Percentiles rank a stretch among this genome's conserved stretches.
These are phyloP conservation scores for Neuroscelio doddi DNA, from an alignment of 2,888 invertebrate species.

Conservation along the genomic window DNA sequence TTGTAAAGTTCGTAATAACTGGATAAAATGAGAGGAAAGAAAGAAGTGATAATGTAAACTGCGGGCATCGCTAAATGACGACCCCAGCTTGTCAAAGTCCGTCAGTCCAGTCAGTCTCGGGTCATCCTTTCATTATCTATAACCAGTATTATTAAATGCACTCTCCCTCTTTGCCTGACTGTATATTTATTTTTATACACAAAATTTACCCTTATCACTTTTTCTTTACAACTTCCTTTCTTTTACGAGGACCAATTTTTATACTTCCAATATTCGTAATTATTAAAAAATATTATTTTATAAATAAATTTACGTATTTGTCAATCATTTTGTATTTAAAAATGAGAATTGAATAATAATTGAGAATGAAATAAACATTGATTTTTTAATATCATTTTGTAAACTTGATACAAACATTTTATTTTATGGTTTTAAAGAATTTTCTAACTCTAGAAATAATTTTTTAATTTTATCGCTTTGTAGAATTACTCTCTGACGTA, in stretches of 20 bases:
- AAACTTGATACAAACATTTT: too few species aligned
- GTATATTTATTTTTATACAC: slow-evolving; percentile 1
- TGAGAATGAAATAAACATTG: too few species aligned
- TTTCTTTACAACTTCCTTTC: background rate
- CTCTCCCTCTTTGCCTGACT: slow-evolving; percentile 12
- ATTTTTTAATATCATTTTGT: too few species aligned
- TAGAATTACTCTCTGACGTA: too few species aligned
- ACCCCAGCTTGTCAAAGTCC: slow-evolving; percentile 68
- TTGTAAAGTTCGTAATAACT: slow-evolving; percentile 27
- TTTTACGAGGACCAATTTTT: background rate
- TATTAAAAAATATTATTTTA: too few species aligned
- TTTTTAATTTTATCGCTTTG: too few species aligned
- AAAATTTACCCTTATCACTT: slow-evolving; percentile 1
- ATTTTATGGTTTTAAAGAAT: too few species aligned
- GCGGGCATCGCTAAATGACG: slow-evolving; percentile 59
- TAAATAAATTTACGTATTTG: too few species aligned
- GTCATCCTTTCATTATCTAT: slow-evolving; percentile 51
- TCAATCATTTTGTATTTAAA: too few species aligned
- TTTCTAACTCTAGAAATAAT: too few species aligned
- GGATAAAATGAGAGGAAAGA: slow-evolving; percentile 34
- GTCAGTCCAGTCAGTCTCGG: slow-evolving; percentile 50
- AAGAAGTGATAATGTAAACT: slow-evolving; percentile 46
- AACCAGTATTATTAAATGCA: slow-evolving; percentile 20
- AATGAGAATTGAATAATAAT: too few species aligned
- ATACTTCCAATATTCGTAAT: too few species aligned